A percentile compares a stretch with the other conserved stretches of the same genome.
These are phyloP conservation scores for Zaprionus tsacasi DNA, from an alignment of 1,140 invertebrate species.

Conservation along the genomic window DNA sequence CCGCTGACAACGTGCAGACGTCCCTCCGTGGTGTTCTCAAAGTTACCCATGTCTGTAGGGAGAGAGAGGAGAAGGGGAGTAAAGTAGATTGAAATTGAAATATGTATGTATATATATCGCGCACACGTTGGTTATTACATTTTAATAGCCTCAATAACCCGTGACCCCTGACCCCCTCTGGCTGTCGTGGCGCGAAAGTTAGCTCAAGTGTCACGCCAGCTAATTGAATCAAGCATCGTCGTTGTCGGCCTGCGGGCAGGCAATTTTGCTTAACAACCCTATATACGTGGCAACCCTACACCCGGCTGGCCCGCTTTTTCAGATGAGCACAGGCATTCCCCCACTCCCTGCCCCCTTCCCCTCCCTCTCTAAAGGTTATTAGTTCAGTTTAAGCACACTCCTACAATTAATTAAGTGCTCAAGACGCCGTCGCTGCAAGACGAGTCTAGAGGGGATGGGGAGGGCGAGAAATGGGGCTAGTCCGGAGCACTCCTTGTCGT, in stretches of 20 bases:
- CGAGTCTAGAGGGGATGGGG: constrained; percentile 15
- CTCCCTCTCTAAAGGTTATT: constrained; percentile 71
- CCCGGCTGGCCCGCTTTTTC: constrained; percentile 16
- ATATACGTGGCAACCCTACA: constrained; percentile 5
- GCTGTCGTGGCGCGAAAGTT: not conserved
- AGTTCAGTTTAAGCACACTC: constrained; percentile 75
- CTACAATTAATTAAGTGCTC: constrained; percentile 81
- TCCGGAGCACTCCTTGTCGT: constrained; percentile 45
- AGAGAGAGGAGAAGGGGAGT: not conserved
- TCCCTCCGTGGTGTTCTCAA: constrained; percentile 89
- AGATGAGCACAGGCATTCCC: not conserved
- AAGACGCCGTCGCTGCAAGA: constrained; percentile 65
- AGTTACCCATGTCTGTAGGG: constrained; percentile 91
- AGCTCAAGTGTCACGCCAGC: constrained; percentile 39
- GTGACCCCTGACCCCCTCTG: not conserved
- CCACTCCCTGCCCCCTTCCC: not conserved
- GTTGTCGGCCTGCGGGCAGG: constrained; percentile 31
- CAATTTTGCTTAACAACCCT: constrained; percentile 38
- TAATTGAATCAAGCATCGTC: constrained; percentile 46
- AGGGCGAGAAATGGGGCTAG: not conserved
- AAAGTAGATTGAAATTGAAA: constrained; percentile 19
- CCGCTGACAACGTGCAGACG: constrained; percentile 90
- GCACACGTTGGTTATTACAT: constrained; percentile 19
- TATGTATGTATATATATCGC: too few relatives aligned
- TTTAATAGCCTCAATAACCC: constrained; percentile 14